Evolutionary conservation across 2,888 invertebrate genomes (phyloP).

Genomic region (Dorcus hopei): DNA sequence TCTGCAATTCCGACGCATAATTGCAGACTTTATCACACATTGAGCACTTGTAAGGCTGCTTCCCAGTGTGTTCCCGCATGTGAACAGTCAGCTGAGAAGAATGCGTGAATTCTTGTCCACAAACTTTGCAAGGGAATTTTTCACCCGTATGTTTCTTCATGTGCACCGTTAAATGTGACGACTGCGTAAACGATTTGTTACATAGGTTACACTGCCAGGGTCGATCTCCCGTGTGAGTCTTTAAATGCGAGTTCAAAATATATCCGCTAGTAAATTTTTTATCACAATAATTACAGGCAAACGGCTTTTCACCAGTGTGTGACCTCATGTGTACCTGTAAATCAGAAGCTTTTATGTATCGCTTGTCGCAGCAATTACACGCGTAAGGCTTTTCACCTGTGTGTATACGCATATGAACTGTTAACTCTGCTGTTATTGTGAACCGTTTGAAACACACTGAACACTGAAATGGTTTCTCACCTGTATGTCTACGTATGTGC

Average conservation of each 20-base stretch:
- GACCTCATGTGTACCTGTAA: conserved; percentile 53
- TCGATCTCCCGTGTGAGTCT: conserved; percentile 62
- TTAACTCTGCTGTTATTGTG: conserved; percentile 45
- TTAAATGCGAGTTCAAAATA: conserved; percentile 58
- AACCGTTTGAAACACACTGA: conserved; percentile 44
- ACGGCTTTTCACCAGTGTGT: conserved; percentile 47
- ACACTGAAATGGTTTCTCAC: conserved; percentile 47
- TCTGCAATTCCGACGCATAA: conserved; percentile 41
- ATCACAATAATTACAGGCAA: conserved; percentile 39
- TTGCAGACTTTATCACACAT: conserved; percentile 45
- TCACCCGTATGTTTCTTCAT: conserved; percentile 60
- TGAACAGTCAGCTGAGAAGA: conserved; percentile 46
- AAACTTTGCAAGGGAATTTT: conserved; percentile 44
- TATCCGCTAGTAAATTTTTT: conserved; percentile 60
- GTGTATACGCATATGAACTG: conserved; percentile 56
- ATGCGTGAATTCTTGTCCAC: conserved; percentile 44
- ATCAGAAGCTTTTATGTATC: conserved; percentile 55
- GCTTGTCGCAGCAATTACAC: conserved; percentile 55
- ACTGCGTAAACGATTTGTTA: conserved; percentile 60
- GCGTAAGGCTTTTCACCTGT: conserved; percentile 54
- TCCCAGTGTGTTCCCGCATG: conserved; percentile 46
- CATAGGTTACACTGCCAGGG: conserved; percentile 58
- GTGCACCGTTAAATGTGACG: conserved; percentile 58
- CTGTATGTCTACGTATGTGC: conserved; percentile 45
- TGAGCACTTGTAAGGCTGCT: conserved; percentile 45